Conservation (phyloP, 2,113 vertebrate genomes). For the Pseudopodoces humilis region DNA sequence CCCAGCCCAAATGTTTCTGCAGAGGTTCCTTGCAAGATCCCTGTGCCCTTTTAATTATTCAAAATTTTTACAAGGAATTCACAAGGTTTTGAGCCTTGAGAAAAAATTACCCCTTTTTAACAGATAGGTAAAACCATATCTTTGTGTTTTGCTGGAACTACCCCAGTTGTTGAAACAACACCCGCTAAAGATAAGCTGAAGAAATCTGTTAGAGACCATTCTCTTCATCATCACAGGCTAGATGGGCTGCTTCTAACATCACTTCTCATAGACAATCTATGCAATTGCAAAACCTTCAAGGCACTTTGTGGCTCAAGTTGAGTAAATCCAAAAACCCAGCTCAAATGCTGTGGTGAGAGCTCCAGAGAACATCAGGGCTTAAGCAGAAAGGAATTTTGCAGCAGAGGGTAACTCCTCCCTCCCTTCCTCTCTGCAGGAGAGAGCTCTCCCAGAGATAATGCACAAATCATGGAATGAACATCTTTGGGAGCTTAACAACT, state of each 20-base stretch:
- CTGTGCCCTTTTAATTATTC: background rate
- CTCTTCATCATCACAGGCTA: background rate
- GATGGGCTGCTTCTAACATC: background rate
- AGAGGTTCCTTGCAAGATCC: background rate
- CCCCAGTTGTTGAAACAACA: background rate
- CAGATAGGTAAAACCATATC: background rate
- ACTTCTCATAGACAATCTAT: background rate
- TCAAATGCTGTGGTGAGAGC: background rate
- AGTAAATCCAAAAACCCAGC: background rate
- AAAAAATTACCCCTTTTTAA: background rate
- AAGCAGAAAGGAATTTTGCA: constrained; percentile 22
- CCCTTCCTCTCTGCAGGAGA: background rate
- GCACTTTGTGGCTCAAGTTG: background rate
- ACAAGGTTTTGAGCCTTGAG: background rate
- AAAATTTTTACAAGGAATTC: background rate
- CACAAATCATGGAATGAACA: background rate
- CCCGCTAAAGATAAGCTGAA: background rate
- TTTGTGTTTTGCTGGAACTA: background rate
- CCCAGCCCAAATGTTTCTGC: background rate
- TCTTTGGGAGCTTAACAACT: background rate
- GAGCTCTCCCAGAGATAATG: background rate
- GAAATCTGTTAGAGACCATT: background rate
- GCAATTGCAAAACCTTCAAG: background rate
- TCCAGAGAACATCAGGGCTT: background rate
- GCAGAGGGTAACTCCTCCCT: background rate